A percentile compares a stretch with the other conserved stretches of the same genome.
Evolutionary conservation across 2,888 invertebrate species (phyloP).

Genomic region (Dryobotodes eremita): DNA sequence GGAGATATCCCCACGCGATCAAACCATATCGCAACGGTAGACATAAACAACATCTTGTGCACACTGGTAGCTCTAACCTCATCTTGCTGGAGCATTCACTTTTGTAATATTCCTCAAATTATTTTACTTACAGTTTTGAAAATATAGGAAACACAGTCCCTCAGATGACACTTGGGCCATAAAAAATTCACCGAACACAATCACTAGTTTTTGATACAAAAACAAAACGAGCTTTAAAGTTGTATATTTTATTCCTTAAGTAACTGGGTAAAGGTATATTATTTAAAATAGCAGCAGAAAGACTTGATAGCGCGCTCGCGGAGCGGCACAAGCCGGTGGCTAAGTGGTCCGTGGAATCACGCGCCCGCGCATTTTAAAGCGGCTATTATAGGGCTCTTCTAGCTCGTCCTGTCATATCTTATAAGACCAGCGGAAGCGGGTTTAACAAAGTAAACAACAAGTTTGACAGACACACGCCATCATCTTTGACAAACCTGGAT

Average conservation of each 20-base stretch:
- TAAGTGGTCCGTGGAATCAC: constrained; percentile 38
- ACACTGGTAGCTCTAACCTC: constrained; percentile 65
- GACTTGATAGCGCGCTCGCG: constrained; percentile 28
- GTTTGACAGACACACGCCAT: not conserved
- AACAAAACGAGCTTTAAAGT: not conserved
- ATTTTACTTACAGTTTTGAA: constrained; percentile 1
- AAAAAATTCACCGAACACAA: not conserved
- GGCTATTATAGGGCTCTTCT: constrained; percentile 41
- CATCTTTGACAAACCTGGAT: not conserved
- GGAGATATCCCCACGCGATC: constrained; percentile 66
- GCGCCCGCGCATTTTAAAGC: constrained; percentile 47
- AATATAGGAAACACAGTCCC: not conserved
- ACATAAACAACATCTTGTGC: constrained; percentile 68
- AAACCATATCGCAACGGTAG: constrained; percentile 69
- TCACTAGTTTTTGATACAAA: not conserved
- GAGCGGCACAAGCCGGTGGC: constrained; percentile 26
- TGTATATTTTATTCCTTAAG: not conserved
- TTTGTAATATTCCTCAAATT: not conserved
- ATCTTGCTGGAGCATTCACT: constrained; percentile 41
- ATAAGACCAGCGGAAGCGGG: not conserved
- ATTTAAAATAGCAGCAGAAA: constrained; percentile 30
- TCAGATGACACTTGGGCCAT: not conserved
- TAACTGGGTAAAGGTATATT: not conserved
- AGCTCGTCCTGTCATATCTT: constrained; percentile 2
- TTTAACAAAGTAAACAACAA: not conserved